Conservation (phyloP, 2,797 vertebrate genomes). For the Neostethus bicornis region DNA sequence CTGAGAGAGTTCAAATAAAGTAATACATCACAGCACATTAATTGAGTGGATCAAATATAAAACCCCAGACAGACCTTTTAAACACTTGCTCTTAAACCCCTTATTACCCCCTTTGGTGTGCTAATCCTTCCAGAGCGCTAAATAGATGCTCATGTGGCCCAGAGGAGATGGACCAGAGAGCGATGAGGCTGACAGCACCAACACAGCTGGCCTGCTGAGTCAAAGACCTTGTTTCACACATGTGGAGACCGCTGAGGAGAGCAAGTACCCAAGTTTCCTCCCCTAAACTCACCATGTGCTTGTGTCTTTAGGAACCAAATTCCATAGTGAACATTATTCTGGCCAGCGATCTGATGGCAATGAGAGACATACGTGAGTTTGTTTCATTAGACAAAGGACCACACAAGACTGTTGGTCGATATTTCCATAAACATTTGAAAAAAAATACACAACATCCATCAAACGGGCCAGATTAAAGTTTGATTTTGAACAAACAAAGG, state of each 20-base stretch:
- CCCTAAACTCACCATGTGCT: conserved; percentile 16
- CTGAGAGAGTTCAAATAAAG: conserved; percentile 53
- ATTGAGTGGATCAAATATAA: conserved; percentile 66
- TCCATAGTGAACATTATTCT: conserved; percentile 33
- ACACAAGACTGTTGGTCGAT: conserved; percentile 74
- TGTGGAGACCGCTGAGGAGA: conserved; percentile 27
- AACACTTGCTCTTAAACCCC: conserved; percentile 69
- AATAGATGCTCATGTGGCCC: conserved; percentile 57
- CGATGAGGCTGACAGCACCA: conserved; percentile 75
- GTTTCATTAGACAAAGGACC: conserved; percentile 74
- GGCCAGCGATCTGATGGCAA: conserved; percentile 57
- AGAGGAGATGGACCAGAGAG: conserved; percentile 66
- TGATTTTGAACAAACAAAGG: conserved; percentile 73
- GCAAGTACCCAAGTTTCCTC: conserved; percentile 18
- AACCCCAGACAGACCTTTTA: conserved; percentile 61
- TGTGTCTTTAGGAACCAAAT: conserved; percentile 36
- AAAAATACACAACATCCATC: conserved; percentile 72
- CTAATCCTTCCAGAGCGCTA: conserved; percentile 67
- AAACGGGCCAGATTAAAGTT: conserved; percentile 69
- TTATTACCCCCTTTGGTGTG: conserved; percentile 55
- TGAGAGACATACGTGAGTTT: conserved; percentile 46
- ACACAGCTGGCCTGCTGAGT: conserved; percentile 72
- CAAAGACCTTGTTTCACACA: conserved; percentile 42
- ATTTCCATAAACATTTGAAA: conserved; percentile 76
- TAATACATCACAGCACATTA: conserved; percentile 54